Percentiles rank a stretch among this genome's conserved stretches.
Conservation (phyloP, 2,888 invertebrate genomes). For the Priocnemis perturbator region DNA sequence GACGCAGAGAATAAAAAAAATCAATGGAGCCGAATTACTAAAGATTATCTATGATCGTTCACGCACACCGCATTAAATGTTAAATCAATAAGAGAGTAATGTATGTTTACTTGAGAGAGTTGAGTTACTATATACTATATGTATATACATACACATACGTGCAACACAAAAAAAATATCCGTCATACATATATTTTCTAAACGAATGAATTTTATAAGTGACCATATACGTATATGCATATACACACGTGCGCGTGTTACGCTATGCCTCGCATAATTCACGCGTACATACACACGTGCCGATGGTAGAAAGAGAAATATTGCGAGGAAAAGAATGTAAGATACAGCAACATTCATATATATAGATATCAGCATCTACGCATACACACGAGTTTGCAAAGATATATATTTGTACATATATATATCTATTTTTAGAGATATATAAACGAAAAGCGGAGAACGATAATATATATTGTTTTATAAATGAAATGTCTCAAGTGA, state of each 20-base stretch:
- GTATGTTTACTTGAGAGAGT: slow-evolving; percentile 28
- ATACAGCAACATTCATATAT: slow-evolving; percentile 13
- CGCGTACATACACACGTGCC: slow-evolving; percentile 18
- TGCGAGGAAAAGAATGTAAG: slow-evolving; percentile 36
- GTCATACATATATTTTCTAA: slow-evolving; percentile 54
- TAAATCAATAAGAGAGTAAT: slow-evolving; percentile 24
- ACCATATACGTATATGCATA: slow-evolving; percentile 49
- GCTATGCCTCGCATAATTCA: no score
- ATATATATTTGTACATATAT: slow-evolving; percentile 31
- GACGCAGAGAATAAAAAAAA: no score
- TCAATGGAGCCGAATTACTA: slow-evolving; percentile 24
- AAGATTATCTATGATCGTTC: slow-evolving; percentile 17
- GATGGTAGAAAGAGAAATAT: background rate
- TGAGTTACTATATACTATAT: slow-evolving; percentile 43
- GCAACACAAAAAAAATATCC: slow-evolving; percentile 33
- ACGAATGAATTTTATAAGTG: slow-evolving; percentile 59
- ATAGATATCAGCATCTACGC: slow-evolving; percentile 15
- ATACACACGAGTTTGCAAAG: slow-evolving; percentile 16
- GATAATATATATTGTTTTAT: slow-evolving; percentile 42
- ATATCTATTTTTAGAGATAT: slow-evolving; percentile 18
- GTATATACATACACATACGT: slow-evolving; percentile 30
- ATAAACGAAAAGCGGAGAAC: slow-evolving; percentile 25
- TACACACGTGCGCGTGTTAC: slow-evolving; percentile 8
- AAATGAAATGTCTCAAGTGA: slow-evolving; percentile 37
- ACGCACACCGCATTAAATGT: slow-evolving; percentile 15